phyloP scores from a whole-genome alignment of 37 sponge, comb jelly and placozoan genomes.

The Diacarnus erythraeanus region DNA sequence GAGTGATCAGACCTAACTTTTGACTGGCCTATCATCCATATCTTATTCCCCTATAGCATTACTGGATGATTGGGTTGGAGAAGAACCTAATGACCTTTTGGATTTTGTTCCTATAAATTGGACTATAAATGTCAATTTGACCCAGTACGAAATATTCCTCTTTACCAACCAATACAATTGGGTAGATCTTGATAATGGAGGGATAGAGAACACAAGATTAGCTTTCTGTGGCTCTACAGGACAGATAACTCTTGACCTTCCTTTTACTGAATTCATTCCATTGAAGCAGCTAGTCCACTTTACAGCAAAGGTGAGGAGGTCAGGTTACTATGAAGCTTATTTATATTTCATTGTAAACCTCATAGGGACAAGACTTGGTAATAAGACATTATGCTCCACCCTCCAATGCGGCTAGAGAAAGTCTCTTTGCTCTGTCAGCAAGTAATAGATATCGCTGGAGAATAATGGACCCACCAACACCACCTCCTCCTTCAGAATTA shows the following conservation, averaged over 20 bases:
- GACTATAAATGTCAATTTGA: slow-evolving; percentile 44
- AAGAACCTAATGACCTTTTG: slow-evolving; percentile 63
- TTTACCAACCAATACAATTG: slow-evolving; percentile 83
- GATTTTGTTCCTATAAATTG: slow-evolving; percentile 77
- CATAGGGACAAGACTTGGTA: slow-evolving; percentile 67
- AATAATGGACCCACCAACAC: not conserved
- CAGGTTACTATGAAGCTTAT: not conserved
- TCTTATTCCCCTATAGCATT: slow-evolving; percentile 22
- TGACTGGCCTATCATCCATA: not conserved
- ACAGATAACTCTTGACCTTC: slow-evolving; percentile 51
- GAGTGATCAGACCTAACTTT: not conserved
- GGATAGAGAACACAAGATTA: slow-evolving; percentile 57
- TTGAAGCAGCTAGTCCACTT: slow-evolving; percentile 65
- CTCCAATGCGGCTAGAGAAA: slow-evolving; percentile 50
- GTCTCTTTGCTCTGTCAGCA: slow-evolving; percentile 50
- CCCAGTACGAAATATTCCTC: slow-evolving; percentile 74
- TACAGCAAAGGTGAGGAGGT: slow-evolving; percentile 46
- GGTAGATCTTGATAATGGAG: slow-evolving; percentile 49
- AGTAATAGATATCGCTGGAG: slow-evolving; percentile 64
- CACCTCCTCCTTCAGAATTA: not conserved
- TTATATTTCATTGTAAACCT: not conserved
- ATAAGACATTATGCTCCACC: slow-evolving; percentile 67
- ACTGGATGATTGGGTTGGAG: slow-evolving; percentile 75
- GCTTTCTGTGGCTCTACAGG: slow-evolving; percentile 84
- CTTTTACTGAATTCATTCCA: slow-evolving; percentile 71